phyloP scores from a whole-genome alignment of 1,140 invertebrate genomes.

The Drosophila parvula region DNA sequence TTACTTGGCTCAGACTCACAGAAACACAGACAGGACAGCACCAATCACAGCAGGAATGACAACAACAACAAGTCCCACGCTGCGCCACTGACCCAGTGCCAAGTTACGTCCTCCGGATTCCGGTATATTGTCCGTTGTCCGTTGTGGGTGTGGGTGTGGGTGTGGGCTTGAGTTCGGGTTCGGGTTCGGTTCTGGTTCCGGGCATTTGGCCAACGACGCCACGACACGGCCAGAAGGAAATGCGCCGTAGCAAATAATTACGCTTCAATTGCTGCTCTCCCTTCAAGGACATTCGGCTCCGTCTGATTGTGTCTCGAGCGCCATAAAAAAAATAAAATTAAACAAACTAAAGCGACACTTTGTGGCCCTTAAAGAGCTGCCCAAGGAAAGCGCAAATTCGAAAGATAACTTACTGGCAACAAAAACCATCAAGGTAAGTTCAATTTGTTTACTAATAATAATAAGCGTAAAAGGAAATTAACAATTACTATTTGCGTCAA shows the following conservation, averaged over 20 bases:
- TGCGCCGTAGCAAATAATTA: conserved; percentile 79
- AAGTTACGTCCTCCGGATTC: conserved; percentile 31
- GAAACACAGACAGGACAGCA: conserved; percentile 19
- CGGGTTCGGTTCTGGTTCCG: conserved; percentile 28
- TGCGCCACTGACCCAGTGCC: conserved; percentile 78
- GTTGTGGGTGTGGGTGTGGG: not conserved
- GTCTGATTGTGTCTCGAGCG: conserved; percentile 60
- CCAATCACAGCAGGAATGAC: conserved; percentile 36
- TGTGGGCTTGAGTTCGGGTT: not conserved
- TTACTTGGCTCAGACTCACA: conserved; percentile 63
- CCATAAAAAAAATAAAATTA: conserved; percentile 29
- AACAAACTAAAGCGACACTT: conserved; percentile 13
- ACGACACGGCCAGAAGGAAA: conserved; percentile 60
- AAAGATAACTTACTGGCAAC: not conserved
- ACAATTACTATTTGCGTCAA: not conserved
- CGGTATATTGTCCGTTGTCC: not conserved
- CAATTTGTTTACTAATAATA: not conserved
- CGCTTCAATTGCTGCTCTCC: conserved; percentile 71
- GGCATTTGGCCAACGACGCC: conserved; percentile 64
- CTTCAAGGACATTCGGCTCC: conserved; percentile 61
- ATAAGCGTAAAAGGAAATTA: not conserved
- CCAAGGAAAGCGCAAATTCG: conserved; percentile 7
- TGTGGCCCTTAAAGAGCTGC: conserved; percentile 21
- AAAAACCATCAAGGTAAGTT: conserved; percentile 13
- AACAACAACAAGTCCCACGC: conserved; percentile 54